A percentile compares a stretch with the other conserved stretches of the same genome.
Evolutionary conservation across 2,113 vertebrate species (phyloP).

Genomic region (Melanerpes aurifrons): DNA sequence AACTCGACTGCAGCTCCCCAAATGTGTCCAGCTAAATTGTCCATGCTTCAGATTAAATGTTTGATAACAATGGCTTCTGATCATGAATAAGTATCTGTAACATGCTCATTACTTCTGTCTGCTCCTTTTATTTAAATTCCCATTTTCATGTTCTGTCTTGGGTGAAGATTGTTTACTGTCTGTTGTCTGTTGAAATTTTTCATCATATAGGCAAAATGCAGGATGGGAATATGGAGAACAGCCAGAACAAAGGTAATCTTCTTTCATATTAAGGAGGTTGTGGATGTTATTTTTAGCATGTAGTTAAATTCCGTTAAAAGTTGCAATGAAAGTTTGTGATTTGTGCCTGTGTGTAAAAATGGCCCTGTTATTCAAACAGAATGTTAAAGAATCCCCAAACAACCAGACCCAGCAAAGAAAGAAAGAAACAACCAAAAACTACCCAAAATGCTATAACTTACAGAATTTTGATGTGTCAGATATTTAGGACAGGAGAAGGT

Average conservation of each 20-base stretch:
- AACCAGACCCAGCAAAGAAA: not conserved
- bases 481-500: not conserved
- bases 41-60: not conserved
- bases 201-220: slow-evolving; percentile 99
- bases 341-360: slow-evolving; percentile 4
- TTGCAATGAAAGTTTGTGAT: not conserved
- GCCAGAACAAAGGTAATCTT: slow-evolving; percentile 99
- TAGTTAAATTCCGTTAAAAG: slow-evolving; percentile 6
- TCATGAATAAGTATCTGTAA: not conserved
- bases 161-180: slow-evolving; percentile 86
- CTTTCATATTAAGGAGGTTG: slow-evolving; percentile 66
- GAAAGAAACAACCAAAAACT: not conserved
- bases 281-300: slow-evolving; percentile 38
- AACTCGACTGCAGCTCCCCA: not conserved
- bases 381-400: accelerated
- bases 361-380: not conserved
- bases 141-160: slow-evolving; percentile 75
- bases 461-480: no score
- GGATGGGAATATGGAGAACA: slow-evolving; percentile 99
- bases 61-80: not conserved
- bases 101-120: slow-evolving; percentile 72
- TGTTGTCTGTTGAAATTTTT: slow-evolving; percentile 96
- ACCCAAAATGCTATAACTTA: not conserved
- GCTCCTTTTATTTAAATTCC: slow-evolving; percentile 77
- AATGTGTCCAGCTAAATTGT: not conserved